These are phyloP conservation scores for Lymantria dispar DNA, from an alignment of 2,888 invertebrate genomes.

Conservation along the genomic window DNA sequence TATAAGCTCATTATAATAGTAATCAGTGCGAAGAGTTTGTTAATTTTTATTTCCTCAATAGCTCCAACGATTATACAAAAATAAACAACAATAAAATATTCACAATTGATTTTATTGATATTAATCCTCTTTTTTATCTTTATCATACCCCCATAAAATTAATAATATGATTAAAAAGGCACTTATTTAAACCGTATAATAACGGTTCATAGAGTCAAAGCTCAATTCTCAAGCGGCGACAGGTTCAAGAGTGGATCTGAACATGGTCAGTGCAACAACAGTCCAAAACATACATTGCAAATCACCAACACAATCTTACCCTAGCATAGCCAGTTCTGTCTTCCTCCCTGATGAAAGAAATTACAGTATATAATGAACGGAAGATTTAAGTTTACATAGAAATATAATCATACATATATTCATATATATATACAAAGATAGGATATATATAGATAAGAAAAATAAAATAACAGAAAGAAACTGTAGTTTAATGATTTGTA, in stretches of 20 bases:
- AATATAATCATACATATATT: conserved; percentile 39
- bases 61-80: background rate
- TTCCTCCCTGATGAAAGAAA: conserved; percentile 83
- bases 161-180: background rate
- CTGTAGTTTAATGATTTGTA: conserved; percentile 24
- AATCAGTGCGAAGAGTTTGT: too few relatives aligned
- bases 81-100: background rate
- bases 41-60: background rate
- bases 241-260: conserved; percentile 2
- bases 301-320: conserved; percentile 78
- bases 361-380: conserved; percentile 55
- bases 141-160: background rate
- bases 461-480: background rate
- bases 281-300: conserved; percentile 63
- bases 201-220: conserved; percentile 39
- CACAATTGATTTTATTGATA: background rate
- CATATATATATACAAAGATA: conserved; percentile 40
- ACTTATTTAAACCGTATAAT: conserved; percentile 24
- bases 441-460: conserved; percentile 17
- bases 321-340: conserved; percentile 81
- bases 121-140: background rate
- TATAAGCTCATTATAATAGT: too few relatives aligned
- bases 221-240: conserved; percentile 35
- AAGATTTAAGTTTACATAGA: conserved; percentile 32
- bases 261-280: conserved; percentile 10